Conservation (phyloP, 2,113 vertebrate genomes). For the Coregonus clupeaformis region DNA sequence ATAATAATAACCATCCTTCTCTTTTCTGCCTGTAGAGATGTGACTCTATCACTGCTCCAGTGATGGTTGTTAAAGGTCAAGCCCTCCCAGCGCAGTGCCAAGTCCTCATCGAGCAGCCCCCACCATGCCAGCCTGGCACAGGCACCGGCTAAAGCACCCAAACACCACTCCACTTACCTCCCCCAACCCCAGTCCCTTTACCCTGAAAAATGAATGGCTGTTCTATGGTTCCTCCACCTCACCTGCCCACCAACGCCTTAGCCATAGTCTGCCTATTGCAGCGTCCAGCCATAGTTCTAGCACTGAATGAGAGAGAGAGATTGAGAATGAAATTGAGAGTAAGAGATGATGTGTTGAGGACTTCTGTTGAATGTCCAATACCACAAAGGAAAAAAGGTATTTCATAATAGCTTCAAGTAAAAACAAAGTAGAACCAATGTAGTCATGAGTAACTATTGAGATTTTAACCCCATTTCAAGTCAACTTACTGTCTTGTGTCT, state of each 20-base stretch:
- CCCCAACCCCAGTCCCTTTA: not conserved
- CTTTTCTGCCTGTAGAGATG: not conserved
- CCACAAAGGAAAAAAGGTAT: not conserved
- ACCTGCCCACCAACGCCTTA: conserved; percentile 47
- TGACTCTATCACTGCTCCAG: not conserved
- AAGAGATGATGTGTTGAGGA: not conserved
- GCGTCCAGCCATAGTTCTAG: not conserved
- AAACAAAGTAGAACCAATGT: not conserved
- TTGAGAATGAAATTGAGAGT: not conserved
- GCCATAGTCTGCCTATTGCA: conserved; percentile 1
- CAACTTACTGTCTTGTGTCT: not conserved
- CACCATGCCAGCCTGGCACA: conserved; percentile 6
- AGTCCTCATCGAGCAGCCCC: not conserved
- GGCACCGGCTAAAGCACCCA: conserved; percentile 3
- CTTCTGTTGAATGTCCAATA: not conserved
- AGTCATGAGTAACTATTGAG: not conserved
- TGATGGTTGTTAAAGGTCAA: not conserved
- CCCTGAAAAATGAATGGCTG: not conserved
- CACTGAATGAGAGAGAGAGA: not conserved
- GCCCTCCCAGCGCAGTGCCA: not conserved
- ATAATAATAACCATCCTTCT: not conserved
- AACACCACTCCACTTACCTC: not conserved
- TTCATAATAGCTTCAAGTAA: not conserved
- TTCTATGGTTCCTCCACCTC: conserved; percentile 19
- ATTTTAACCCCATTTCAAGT: not conserved